Conservation (phyloP, 2,888 invertebrate genomes). For the Pseudococcus longispinus region DNA sequence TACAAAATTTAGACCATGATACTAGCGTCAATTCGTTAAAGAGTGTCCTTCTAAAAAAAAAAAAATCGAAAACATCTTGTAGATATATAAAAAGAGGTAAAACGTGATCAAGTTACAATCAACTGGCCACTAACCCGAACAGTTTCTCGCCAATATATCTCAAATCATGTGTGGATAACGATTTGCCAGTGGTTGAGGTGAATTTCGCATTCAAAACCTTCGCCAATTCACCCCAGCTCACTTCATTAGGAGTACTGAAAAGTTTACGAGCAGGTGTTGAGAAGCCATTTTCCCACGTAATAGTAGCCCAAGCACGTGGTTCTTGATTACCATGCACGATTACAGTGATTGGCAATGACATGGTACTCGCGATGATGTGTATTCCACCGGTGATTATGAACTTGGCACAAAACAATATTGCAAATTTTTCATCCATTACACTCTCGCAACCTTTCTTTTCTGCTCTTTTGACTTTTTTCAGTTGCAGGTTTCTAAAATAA, state of each 20-base stretch:
- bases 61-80: neutral
- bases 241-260: conserved; percentile 92
- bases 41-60: neutral
- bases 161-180: conserved; percentile 86
- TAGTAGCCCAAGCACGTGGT: conserved; percentile 98
- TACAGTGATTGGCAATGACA: conserved; percentile 96
- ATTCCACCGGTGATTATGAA: conserved; percentile 77
- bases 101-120: neutral
- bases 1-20: conserved; percentile 93
- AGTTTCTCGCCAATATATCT: conserved; percentile 91
- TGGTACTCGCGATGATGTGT: conserved; percentile 76
- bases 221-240: conserved; percentile 86
- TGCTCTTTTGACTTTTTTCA: conserved; percentile 92
- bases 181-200: conserved; percentile 82
- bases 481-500: conserved; percentile 79
- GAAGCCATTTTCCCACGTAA: conserved; percentile 99
- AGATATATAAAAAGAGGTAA: neutral
- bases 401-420: conserved; percentile 89
- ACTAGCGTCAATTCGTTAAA: conserved; percentile 65
- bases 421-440: conserved; percentile 97
- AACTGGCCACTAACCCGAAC: conserved; percentile 74
- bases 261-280: conserved; percentile 90
- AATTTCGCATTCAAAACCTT: conserved; percentile 93
- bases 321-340: conserved; percentile 99
- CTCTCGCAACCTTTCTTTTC: conserved; percentile 98